Percentiles rank a stretch among this genome's conserved stretches.
Conservation (phyloP, 2,888 invertebrate genomes). For the Agrotis ipsilon region DNA sequence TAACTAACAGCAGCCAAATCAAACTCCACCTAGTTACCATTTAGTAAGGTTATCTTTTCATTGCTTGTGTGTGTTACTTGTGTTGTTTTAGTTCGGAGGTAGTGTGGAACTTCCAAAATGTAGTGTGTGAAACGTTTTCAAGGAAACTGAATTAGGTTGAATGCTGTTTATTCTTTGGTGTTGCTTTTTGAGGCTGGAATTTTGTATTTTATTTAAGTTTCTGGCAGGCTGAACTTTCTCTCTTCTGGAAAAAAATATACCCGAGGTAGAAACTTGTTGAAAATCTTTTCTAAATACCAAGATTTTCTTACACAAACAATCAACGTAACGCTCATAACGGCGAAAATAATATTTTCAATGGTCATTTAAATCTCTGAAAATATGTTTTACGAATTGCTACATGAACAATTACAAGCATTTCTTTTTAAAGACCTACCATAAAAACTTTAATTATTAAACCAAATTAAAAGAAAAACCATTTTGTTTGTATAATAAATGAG, state of each 20-base stretch:
- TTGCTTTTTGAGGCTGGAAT: slow-evolving; percentile 29
- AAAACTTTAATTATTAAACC: too few relatives aligned
- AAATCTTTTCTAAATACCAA: neutral
- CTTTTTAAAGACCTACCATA: too few relatives aligned
- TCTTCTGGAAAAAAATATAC: neutral
- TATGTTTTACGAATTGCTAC: too few relatives aligned
- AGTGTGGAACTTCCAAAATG: slow-evolving; percentile 30
- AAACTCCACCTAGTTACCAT: neutral
- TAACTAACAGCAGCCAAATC: neutral
- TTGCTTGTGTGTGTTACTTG: neutral
- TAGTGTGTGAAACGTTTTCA: slow-evolving; percentile 47
- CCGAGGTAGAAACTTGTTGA: neutral
- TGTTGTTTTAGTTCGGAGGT: slow-evolving; percentile 8
- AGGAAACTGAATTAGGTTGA: slow-evolving; percentile 47
- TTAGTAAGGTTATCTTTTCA: neutral
- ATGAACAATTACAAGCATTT: too few relatives aligned
- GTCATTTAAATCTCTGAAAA: too few relatives aligned
- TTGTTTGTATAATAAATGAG: too few relatives aligned
- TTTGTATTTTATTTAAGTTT: slow-evolving; percentile 22
- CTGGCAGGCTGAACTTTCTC: neutral
- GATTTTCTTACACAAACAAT: too few relatives aligned
- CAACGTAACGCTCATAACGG: neutral
- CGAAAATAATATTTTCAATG: too few relatives aligned
- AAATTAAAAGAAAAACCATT: too few relatives aligned
- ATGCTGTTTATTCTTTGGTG: slow-evolving; percentile 24